Conservation (phyloP, 2,113 vertebrate genomes). For the Platichthys flesus region DNA sequence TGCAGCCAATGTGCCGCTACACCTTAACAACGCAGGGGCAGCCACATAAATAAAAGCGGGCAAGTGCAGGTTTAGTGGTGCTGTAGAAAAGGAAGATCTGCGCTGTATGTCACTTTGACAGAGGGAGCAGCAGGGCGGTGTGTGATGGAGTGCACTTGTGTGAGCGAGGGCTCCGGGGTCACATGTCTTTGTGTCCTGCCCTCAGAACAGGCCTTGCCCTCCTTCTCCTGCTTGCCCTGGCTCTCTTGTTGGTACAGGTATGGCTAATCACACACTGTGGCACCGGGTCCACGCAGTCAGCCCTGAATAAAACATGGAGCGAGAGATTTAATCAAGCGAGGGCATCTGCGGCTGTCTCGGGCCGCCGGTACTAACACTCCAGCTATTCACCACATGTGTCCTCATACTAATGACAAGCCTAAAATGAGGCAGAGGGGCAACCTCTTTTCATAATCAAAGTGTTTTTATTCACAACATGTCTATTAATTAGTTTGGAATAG, state of each 20-base stretch:
- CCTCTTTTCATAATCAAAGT: slow-evolving; percentile 79
- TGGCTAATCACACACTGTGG: slow-evolving; percentile 72
- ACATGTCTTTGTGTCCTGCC: slow-evolving; percentile 58
- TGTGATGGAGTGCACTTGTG: slow-evolving; percentile 55
- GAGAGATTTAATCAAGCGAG: slow-evolving; percentile 72
- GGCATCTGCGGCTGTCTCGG: slow-evolving; percentile 69
- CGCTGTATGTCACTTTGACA: slow-evolving; percentile 48
- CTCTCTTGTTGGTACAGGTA: slow-evolving; percentile 68
- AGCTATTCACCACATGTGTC: slow-evolving; percentile 75
- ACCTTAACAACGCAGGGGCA: neutral
- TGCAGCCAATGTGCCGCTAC: neutral
- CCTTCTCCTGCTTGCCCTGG: slow-evolving; percentile 40
- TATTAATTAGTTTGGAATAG: slow-evolving; percentile 82
- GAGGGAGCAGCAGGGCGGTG: slow-evolving; percentile 34
- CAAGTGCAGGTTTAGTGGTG: neutral
- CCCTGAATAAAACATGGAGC: slow-evolving; percentile 78
- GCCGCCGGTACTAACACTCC: slow-evolving; percentile 66
- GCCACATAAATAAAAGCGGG: slow-evolving; percentile 34
- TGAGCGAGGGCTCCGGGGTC: slow-evolving; percentile 48
- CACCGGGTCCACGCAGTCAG: slow-evolving; percentile 47
- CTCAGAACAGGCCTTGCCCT: slow-evolving; percentile 65
- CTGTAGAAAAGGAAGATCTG: slow-evolving; percentile 17
- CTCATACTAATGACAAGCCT: slow-evolving; percentile 78
- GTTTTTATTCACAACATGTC: slow-evolving; percentile 83
- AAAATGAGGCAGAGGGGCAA: slow-evolving; percentile 78